Evolutionary conservation across 1,140 invertebrate species (phyloP).

Genomic region (Lepidurus arcticus): DNA sequence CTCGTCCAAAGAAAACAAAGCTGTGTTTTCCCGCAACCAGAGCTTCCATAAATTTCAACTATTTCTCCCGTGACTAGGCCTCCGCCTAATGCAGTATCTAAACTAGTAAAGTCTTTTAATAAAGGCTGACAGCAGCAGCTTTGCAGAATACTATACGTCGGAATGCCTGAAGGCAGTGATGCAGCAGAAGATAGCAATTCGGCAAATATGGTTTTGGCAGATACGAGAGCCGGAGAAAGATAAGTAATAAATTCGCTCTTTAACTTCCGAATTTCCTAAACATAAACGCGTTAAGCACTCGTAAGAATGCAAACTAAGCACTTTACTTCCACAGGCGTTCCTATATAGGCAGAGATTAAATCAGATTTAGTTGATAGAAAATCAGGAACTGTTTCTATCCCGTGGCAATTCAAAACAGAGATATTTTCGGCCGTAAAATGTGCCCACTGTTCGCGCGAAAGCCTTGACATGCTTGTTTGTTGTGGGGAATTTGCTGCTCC

Average conservation of each 20-base stretch:
- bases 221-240: neutral
- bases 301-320: neutral
- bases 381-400: neutral
- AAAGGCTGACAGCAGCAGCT: neutral
- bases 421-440: neutral
- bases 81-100: constrained; percentile 24
- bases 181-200: neutral
- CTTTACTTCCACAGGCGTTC: neutral
- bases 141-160: neutral
- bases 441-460: neutral
- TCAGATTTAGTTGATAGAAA: neutral
- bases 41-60: constrained; percentile 28
- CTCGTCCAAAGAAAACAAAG: constrained; percentile 23
- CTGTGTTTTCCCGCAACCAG: constrained; percentile 23
- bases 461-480: neutral
- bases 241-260: neutral
- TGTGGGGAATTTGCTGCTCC: neutral
- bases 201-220: neutral
- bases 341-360: neutral
- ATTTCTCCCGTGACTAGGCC: constrained; percentile 26
- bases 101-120: neutral
- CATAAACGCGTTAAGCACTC: neutral
- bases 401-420: neutral
- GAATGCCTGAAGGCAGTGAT: neutral
- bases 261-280: neutral